phyloP scores from a whole-genome alignment of 2,797 vertebrate genomes.

The Bradypus variegatus region DNA sequence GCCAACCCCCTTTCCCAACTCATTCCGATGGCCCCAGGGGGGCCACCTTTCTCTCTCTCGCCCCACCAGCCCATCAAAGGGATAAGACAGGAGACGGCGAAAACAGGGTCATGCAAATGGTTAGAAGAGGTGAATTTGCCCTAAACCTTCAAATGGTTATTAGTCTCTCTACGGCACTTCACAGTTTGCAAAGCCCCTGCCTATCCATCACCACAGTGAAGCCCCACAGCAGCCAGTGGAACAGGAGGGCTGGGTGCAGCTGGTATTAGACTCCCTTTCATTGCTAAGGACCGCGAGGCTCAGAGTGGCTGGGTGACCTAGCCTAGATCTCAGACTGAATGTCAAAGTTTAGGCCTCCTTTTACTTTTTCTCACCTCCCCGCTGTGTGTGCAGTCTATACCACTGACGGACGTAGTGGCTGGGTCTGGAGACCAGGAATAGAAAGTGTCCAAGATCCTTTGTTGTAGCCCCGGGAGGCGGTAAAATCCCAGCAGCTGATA shows the following conservation, averaged over 20 bases:
- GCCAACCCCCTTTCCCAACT: conserved; percentile 52
- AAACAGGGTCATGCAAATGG: conserved; percentile 12
- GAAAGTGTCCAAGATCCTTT: not conserved
- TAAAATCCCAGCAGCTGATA: not conserved
- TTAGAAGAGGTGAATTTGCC: not conserved
- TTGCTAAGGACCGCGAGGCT: not conserved
- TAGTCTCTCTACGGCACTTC: not conserved
- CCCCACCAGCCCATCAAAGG: not conserved
- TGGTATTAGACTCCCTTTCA: not conserved
- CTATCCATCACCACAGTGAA: not conserved
- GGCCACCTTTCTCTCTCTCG: conserved; percentile 29
- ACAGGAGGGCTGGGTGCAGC: not conserved
- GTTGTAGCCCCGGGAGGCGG: not conserved
- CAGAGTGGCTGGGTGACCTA: conserved; percentile 5
- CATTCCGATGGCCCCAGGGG: conserved; percentile 26
- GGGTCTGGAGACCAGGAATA: not conserved
- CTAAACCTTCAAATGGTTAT: not conserved
- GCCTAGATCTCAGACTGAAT: not conserved
- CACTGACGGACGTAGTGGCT: not conserved
- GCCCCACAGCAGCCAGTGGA: not conserved
- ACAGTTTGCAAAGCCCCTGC: not conserved
- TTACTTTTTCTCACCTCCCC: not conserved
- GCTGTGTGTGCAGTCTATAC: not conserved
- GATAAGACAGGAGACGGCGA: not conserved
- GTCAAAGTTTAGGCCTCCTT: not conserved